Evolutionary conservation across 2,888 invertebrate species (phyloP).

Genomic region (Cheilosia urbana): DNA sequence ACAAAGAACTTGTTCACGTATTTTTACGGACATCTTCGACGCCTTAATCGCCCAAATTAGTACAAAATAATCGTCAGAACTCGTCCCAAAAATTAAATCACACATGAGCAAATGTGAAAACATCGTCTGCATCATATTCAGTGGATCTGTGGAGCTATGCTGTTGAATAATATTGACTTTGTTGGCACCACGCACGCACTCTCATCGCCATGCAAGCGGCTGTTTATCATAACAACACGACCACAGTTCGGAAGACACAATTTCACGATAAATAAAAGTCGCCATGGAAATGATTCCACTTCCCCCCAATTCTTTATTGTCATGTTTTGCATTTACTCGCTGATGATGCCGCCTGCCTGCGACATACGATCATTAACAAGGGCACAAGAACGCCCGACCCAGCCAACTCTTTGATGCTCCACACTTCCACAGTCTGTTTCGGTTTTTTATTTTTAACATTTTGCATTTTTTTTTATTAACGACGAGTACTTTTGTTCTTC

Average conservation of each 20-base stretch:
- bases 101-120: background rate
- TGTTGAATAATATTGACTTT: slow-evolving; percentile 27
- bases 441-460: slow-evolving; percentile 30
- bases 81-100: background rate
- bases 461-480: slow-evolving; percentile 42
- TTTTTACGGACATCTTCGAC: too few species aligned
- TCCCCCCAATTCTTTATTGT: slow-evolving; percentile 10
- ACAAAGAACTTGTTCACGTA: too few species aligned
- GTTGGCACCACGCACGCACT: slow-evolving; percentile 13
- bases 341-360: slow-evolving; percentile 9
- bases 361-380: slow-evolving; percentile 58
- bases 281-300: slow-evolving; percentile 32
- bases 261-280: slow-evolving; percentile 60
- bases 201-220: slow-evolving; percentile 24
- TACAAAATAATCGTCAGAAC: background rate
- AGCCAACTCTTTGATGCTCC: slow-evolving; percentile 25
- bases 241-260: slow-evolving; percentile 59
- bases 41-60: too few species aligned
- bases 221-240: slow-evolving; percentile 66
- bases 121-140: background rate
- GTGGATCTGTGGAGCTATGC: too few species aligned
- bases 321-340: slow-evolving; percentile 42
- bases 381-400: slow-evolving; percentile 54
- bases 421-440: background rate
- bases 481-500: slow-evolving; percentile 64